Percentiles rank a stretch among this genome's conserved stretches.
Evolutionary conservation across 2,888 invertebrate species (phyloP).

Genomic region (Buathra laborator): DNA sequence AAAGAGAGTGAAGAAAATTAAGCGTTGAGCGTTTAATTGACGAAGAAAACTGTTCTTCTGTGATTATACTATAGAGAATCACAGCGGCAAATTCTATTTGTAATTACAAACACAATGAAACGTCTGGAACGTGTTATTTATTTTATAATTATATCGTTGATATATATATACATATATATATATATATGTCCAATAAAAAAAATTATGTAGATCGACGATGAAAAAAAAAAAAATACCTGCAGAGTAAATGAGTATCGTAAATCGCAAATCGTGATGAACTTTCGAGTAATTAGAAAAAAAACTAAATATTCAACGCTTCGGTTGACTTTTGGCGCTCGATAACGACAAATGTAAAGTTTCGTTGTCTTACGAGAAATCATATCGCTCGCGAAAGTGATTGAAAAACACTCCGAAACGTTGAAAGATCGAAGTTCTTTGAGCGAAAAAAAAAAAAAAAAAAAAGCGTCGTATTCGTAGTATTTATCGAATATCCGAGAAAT

Average conservation of each 20-base stretch:
- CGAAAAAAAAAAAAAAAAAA: neutral
- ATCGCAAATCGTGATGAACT: neutral
- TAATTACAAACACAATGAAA: slow-evolving; percentile 50
- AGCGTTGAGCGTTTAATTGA: slow-evolving; percentile 63
- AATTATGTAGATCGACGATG: slow-evolving; percentile 1
- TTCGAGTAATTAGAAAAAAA: slow-evolving; percentile 4
- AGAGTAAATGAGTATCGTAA: neutral
- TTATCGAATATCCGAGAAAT: slow-evolving; percentile 4
- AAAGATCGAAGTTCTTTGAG: neutral
- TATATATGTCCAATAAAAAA: slow-evolving; percentile 2
- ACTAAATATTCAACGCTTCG: neutral
- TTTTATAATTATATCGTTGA: slow-evolving; percentile 44
- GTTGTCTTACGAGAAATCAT: neutral
- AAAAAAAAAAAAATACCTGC: too few species aligned
- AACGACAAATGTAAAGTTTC: neutral
- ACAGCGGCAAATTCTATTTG: slow-evolving; percentile 44
- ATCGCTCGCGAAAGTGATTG: neutral
- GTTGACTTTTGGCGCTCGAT: neutral
- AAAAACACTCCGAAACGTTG: neutral
- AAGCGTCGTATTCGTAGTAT: neutral
- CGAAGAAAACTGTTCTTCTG: slow-evolving; percentile 51
- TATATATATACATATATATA: neutral
- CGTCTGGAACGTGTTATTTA: slow-evolving; percentile 65
- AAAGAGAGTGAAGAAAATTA: neutral
- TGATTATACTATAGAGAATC: slow-evolving; percentile 54